Conservation (phyloP, 2,888 invertebrate genomes). For the Ariolimax columbianus region DNA sequence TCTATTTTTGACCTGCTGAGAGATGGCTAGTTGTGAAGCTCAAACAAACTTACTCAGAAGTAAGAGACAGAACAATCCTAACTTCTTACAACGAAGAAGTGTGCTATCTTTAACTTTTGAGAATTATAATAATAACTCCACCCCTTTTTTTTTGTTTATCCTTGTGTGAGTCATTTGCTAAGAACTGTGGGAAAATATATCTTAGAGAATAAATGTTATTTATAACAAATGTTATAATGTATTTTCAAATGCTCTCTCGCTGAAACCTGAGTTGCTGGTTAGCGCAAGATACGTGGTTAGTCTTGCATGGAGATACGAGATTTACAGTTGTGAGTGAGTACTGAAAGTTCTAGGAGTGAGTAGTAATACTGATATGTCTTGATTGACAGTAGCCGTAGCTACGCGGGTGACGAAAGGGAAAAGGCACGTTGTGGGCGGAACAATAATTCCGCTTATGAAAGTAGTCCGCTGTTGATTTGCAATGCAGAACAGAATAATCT, state of each 20-base stretch:
- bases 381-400: conserved; percentile 31
- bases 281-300: no score
- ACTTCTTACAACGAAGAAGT: not conserved
- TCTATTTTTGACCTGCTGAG: conserved; percentile 12
- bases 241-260: not conserved
- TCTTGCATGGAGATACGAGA: no score
- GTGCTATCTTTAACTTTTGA: not conserved
- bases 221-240: not conserved
- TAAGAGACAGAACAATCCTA: not conserved
- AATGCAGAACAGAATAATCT: not conserved
- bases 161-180: not conserved
- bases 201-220: not conserved
- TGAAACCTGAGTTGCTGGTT: no score
- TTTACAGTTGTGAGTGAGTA: not conserved
- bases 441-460: conserved; percentile 35
- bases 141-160: not conserved
- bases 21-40: not conserved
- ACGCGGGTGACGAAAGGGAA: not conserved
- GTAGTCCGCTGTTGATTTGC: not conserved
- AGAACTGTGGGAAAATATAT: not conserved
- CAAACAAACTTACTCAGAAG: not conserved
- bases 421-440: conserved; percentile 34
- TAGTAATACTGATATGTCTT: not conserved
- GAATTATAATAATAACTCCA: not conserved
- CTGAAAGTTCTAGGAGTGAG: not conserved